Percentiles rank a stretch among this genome's conserved stretches.
Evolutionary conservation across 2,113 vertebrate species (phyloP).

Genomic region (Lepus timidus): DNA sequence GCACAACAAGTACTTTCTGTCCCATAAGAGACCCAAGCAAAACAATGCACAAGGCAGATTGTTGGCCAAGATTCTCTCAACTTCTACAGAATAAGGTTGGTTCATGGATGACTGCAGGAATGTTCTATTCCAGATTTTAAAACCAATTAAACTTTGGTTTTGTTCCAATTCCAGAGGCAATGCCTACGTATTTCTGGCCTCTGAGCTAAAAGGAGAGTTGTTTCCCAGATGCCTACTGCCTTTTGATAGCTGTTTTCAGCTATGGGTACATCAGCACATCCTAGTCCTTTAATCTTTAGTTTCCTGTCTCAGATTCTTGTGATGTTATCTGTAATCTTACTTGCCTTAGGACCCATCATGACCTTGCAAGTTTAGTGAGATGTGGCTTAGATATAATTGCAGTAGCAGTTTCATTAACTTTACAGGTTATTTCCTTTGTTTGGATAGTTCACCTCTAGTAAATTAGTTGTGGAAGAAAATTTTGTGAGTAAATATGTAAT

Average conservation of each 20-base stretch:
- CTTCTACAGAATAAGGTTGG: conserved; percentile 18
- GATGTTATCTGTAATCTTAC: neutral
- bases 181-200: conserved; percentile 57
- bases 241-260: conserved; percentile 52
- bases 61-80: conserved; percentile 64
- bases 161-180: conserved; percentile 61
- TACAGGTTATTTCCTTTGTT: neutral
- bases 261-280: neutral
- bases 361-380: neutral
- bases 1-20: conserved; percentile 51
- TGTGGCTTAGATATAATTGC: neutral
- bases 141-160: conserved; percentile 75
- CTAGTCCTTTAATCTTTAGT: conserved; percentile 38
- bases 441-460: neutral
- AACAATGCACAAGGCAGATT: conserved; percentile 63
- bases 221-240: conserved; percentile 45
- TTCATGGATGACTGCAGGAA: conserved; percentile 70
- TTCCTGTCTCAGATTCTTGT: neutral
- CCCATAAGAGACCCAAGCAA: neutral
- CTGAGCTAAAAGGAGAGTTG: conserved; percentile 8
- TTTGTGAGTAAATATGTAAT: neutral
- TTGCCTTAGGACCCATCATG: neutral
- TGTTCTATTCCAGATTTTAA: conserved; percentile 71
- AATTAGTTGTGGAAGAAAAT: conserved; percentile 41
- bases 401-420: neutral